Base-by-base conservation (phyloP, 1,140 invertebrate genomes). In the Meteorus sp. region DNA sequence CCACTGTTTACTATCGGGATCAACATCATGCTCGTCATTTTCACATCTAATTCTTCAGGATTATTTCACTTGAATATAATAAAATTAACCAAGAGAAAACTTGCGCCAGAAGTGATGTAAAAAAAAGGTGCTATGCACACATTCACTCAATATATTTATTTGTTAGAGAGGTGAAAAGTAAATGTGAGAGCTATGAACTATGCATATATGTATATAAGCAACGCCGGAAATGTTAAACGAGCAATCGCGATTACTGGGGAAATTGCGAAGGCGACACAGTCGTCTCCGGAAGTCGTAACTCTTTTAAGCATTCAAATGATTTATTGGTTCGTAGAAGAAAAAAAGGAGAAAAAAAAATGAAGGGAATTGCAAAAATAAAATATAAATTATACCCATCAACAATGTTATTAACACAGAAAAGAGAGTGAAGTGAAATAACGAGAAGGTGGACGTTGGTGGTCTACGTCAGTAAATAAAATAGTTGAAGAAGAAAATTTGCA, bases 241-340 rank as follows among this genome's bases (percentile, higher is more conserved):
- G 33, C 56, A 41, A 61, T 61, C 60, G 55, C 50, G 60, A 61
- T 61, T 61, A 61, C 60, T n/a, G 41, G 60, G 39, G 50, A 61
- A 61, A 61, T 61, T 58, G 50, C 56, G 35, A 43, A 61, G 54
- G 56, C 54, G 54, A 56, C 37, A 56, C 41, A 53, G 60, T 54
- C 59, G 31, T 33, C 33, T 53, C 39, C 55, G 50, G 51, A 57
- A 57, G 55, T 57, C 55, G 31, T 57, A 57, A 15, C 37, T 15
- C n/a, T 44, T 23, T 47, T 35, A 7, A 48, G 39, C 29, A 37
- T 22, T 50, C 9, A 33, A 48, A 50, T 57, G 55, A 57, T 48
- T 57, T 57, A 57, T 57, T 45, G 44, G 31, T 57, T 47, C 25
- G 31, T 39, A 23, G 37, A 13, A 27, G 37, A 50, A 17, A 45